Conservation (phyloP, 2,113 vertebrate genomes). For the Isichthys henryi region DNA sequence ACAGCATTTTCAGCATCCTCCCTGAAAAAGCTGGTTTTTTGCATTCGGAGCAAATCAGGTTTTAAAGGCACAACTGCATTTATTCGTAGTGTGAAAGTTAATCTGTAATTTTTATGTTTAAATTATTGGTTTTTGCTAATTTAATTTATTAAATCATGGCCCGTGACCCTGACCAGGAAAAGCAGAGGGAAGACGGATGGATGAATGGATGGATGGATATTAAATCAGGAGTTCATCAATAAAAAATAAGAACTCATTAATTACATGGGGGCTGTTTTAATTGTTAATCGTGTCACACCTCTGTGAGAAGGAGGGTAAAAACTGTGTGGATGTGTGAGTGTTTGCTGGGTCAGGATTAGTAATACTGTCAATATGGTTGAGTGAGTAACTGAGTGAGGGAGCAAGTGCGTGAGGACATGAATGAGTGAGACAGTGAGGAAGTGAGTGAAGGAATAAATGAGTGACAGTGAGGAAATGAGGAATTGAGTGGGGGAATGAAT, state of each 20-base stretch:
- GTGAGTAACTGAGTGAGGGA: neutral
- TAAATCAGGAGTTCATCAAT: neutral
- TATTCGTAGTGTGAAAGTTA: neutral
- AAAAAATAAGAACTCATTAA: slow-evolving; percentile 1
- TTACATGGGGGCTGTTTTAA: neutral
- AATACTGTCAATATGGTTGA: neutral
- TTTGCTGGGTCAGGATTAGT: neutral
- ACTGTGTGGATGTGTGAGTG: neutral
- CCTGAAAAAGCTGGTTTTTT: neutral
- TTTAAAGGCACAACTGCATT: neutral
- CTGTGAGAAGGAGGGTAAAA: neutral
- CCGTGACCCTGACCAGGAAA: neutral
- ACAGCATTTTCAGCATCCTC: neutral
- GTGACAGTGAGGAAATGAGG: too few relatives aligned
- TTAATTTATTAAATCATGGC: neutral
- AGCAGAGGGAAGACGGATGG: neutral
- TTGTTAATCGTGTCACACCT: neutral
- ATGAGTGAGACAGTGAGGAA: neutral
- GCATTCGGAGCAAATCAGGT: neutral
- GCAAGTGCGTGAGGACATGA: neutral
- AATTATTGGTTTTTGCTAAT: slow-evolving; percentile 5
- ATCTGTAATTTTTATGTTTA: neutral
- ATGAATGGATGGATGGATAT: neutral
- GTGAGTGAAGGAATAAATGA: neutral
- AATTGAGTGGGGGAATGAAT: too few relatives aligned